These are phyloP conservation scores for Apus apus DNA, from an alignment of 2,113 vertebrate species.

Conservation along the genomic window DNA sequence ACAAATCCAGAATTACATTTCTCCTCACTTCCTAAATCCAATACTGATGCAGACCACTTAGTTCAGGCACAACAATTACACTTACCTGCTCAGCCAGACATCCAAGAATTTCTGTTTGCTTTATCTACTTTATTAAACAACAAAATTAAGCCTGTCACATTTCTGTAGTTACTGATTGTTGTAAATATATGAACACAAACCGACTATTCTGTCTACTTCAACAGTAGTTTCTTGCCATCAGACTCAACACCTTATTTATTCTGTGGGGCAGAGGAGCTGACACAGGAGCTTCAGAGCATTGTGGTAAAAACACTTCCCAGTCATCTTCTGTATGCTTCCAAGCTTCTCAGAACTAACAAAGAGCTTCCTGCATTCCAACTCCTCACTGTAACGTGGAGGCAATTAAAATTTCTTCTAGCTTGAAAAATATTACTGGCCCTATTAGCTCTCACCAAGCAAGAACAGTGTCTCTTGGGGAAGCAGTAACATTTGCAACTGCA, in stretches of 20 bases:
- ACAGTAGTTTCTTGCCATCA: background rate
- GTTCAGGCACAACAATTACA: background rate
- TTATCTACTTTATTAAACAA: conserved; percentile 34
- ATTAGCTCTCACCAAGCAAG: background rate
- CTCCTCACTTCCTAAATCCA: background rate
- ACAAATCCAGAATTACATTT: background rate
- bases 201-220: background rate
- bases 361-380: background rate
- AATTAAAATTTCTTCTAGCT: background rate
- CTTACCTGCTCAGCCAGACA: background rate
- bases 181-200: background rate
- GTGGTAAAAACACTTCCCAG: background rate
- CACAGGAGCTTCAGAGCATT: background rate
- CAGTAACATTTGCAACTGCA: background rate
- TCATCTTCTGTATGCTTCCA: background rate
- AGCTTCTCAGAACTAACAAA: background rate
- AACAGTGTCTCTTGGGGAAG: background rate
- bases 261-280: background rate
- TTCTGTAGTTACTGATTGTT: background rate
- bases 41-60: background rate
- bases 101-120: background rate
- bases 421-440: background rate
- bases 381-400: background rate
- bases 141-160: background rate
- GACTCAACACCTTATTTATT: background rate